A percentile compares a stretch with the other conserved stretches of the same genome.
Evolutionary conservation across 2,888 invertebrate species (phyloP).

Genomic region (Caenorhabditis afra): DNA sequence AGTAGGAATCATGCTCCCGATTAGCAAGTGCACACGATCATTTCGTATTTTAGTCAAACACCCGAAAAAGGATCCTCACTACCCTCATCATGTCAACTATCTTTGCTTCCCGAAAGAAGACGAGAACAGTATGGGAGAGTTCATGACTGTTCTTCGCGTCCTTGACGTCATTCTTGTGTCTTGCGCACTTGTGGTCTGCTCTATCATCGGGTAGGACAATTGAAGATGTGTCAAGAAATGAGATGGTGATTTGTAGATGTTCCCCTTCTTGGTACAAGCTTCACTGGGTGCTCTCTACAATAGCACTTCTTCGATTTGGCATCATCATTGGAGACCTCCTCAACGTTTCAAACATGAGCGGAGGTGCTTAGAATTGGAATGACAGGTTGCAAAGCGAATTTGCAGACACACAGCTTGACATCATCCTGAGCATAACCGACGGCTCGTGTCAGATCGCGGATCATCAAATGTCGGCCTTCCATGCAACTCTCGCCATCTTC

Average conservation of each 20-base stretch:
- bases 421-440: slow-evolving; percentile 15
- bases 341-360: slow-evolving; percentile 24
- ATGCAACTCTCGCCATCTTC: slow-evolving; percentile 7
- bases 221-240: neutral
- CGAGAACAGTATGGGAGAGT: neutral
- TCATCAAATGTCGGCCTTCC: neutral
- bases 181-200: neutral
- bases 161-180: slow-evolving; percentile 6
- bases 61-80: slow-evolving; percentile 5
- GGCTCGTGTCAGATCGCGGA: slow-evolving; percentile 7
- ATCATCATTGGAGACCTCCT: slow-evolving; percentile 1
- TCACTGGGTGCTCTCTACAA: slow-evolving; percentile 12
- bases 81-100: neutral
- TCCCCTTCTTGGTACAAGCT: neutral
- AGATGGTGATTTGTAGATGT: slow-evolving; percentile 5
- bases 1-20: neutral
- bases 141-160: slow-evolving; percentile 12
- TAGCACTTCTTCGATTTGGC: slow-evolving; percentile 4
- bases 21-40: neutral
- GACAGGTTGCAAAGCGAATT: neutral
- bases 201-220: neutral
- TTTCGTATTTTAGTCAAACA: slow-evolving; percentile 2
- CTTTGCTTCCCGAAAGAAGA: slow-evolving; percentile 25
- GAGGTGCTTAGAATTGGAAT: slow-evolving; percentile 1
- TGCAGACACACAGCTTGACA: slow-evolving; percentile 39